phyloP scores from a whole-genome alignment of 2,113 vertebrate genomes.

The Lipotes vexillifer region DNA sequence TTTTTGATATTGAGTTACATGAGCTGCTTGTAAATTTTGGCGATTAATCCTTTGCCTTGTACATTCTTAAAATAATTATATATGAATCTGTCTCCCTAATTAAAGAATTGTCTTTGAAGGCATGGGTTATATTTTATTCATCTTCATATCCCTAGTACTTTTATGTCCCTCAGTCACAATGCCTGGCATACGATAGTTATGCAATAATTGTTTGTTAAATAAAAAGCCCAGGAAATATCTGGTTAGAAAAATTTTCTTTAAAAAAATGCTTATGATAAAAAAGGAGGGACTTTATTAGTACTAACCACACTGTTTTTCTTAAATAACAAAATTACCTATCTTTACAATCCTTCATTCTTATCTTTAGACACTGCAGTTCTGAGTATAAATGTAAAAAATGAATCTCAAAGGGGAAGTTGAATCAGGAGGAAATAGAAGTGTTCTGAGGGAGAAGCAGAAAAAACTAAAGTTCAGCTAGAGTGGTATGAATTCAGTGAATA shows the following conservation, averaged over 20 bases:
- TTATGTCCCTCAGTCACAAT: background rate
- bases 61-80: background rate
- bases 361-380: background rate
- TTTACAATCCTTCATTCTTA: background rate
- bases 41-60: background rate
- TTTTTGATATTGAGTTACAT: too few relatives aligned
- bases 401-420: background rate
- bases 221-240: background rate
- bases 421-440: background rate
- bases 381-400: background rate
- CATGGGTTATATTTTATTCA: background rate
- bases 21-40: too few relatives aligned
- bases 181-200: background rate
- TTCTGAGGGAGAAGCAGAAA: background rate
- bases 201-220: background rate
- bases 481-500: background rate
- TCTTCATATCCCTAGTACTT: background rate
- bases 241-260: background rate
- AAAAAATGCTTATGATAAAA: background rate
- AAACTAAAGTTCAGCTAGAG: background rate
- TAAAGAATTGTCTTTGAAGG: background rate
- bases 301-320: background rate
- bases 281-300: background rate
- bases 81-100: background rate
- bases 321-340: background rate